A percentile compares a stretch with the other conserved stretches of the same genome.
Conservation (phyloP, 2,888 invertebrate genomes). For the Allygus modestus region DNA sequence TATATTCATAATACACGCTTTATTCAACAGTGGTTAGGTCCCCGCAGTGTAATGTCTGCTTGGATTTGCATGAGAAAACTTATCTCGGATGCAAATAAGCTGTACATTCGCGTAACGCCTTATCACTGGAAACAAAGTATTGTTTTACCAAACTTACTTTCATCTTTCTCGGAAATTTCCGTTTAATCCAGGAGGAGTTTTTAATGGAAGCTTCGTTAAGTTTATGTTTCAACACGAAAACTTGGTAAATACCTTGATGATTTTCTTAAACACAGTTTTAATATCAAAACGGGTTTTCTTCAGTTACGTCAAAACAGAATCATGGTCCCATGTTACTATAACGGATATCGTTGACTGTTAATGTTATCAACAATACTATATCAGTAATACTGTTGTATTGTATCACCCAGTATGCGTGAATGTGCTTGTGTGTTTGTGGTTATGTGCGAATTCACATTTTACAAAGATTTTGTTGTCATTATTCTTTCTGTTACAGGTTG, state of each 20-base stretch:
- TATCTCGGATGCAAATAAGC: constrained; percentile 43
- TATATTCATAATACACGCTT: constrained; percentile 14
- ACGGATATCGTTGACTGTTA: too few relatives aligned
- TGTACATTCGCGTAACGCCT: constrained; percentile 26
- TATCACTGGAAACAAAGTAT: constrained; percentile 43
- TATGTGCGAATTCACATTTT: too few relatives aligned
- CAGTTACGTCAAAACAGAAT: too few relatives aligned
- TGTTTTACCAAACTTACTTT: constrained; percentile 33
- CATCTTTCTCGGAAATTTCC: constrained; percentile 19
- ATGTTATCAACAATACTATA: too few relatives aligned
- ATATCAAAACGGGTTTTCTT: too few relatives aligned
- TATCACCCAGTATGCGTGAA: too few relatives aligned
- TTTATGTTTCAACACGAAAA: not conserved
- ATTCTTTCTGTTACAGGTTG: too few relatives aligned
- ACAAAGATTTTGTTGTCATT: too few relatives aligned
- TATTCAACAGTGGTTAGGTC: constrained; percentile 30
- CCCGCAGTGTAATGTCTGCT: constrained; percentile 34
- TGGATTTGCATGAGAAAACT: constrained; percentile 35
- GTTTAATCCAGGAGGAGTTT: constrained; percentile 22
- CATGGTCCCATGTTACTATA: too few relatives aligned
- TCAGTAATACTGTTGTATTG: too few relatives aligned
- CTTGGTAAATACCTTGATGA: not conserved
- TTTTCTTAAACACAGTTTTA: not conserved
- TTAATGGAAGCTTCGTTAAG: not conserved
- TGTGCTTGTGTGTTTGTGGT: too few relatives aligned